These are phyloP conservation scores for Chitala chitala DNA, from an alignment of 2,113 vertebrate genomes.

Conservation along the genomic window DNA sequence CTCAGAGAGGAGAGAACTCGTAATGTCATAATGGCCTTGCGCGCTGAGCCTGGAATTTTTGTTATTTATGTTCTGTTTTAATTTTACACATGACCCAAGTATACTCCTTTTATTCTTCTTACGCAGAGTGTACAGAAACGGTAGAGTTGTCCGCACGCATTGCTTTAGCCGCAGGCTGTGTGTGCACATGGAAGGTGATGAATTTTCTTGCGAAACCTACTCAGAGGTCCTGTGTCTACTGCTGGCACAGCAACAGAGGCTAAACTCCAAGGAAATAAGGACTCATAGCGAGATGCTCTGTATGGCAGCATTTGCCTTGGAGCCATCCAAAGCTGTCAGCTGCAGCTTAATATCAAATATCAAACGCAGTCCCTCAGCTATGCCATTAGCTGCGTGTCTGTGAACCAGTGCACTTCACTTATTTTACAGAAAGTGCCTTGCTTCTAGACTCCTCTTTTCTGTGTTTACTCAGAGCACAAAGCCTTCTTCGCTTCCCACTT, in stretches of 20 bases:
- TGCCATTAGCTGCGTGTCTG: constrained; percentile 4
- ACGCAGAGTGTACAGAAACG: background rate
- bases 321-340: background rate
- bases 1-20: background rate
- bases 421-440: constrained; percentile 7
- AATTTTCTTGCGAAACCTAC: background rate
- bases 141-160: background rate
- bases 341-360: background rate
- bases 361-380: background rate
- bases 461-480: background rate
- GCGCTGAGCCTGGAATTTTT: background rate
- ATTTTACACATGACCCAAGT: background rate
- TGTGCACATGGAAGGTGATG: background rate
- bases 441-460: background rate
- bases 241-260: background rate
- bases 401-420: background rate
- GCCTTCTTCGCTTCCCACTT: background rate
- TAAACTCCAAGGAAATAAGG: constrained; percentile 9
- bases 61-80: background rate
- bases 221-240: background rate
- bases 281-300: background rate
- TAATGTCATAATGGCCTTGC: background rate
- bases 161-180: background rate
- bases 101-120: background rate
- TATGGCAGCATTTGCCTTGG: background rate